Conservation (phyloP, 2,113 vertebrate species). For the Anoura caudifer region DNA sequence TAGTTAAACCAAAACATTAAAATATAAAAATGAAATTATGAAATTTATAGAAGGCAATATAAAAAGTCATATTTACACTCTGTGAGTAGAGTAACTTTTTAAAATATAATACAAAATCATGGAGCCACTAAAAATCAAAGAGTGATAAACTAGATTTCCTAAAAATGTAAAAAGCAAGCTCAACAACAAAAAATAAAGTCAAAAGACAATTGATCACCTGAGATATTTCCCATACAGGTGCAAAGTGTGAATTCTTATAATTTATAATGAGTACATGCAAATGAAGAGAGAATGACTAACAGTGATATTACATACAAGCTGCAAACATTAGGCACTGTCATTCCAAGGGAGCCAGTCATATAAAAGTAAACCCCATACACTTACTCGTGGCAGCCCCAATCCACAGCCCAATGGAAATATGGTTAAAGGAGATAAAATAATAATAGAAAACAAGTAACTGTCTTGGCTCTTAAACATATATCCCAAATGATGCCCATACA, state of each 20-base stretch:
- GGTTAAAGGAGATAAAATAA: background rate
- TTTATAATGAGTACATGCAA: background rate
- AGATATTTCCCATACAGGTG: background rate
- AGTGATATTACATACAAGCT: background rate
- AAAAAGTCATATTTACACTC: background rate
- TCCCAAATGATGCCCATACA: background rate
- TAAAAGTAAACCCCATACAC: background rate
- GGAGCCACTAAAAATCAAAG: background rate
- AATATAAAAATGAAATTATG: background rate
- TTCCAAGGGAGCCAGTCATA: background rate
- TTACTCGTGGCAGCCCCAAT: background rate
- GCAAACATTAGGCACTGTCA: background rate
- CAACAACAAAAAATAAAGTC: background rate
- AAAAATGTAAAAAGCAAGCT: conserved; percentile 1
- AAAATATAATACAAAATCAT: background rate
- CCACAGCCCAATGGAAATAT: background rate
- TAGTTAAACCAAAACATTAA: background rate
- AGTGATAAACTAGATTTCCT: background rate
- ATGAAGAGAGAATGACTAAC: background rate
- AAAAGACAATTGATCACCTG: background rate
- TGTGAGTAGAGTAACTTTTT: background rate
- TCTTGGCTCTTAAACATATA: background rate
- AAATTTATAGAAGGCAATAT: background rate
- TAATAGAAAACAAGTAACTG: background rate
- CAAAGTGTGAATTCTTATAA: background rate